Evolutionary conservation across 2,888 invertebrate genomes (phyloP), one percentile per base, ranked within the genome.

Genomic region (Acheta domesticus): DNA sequence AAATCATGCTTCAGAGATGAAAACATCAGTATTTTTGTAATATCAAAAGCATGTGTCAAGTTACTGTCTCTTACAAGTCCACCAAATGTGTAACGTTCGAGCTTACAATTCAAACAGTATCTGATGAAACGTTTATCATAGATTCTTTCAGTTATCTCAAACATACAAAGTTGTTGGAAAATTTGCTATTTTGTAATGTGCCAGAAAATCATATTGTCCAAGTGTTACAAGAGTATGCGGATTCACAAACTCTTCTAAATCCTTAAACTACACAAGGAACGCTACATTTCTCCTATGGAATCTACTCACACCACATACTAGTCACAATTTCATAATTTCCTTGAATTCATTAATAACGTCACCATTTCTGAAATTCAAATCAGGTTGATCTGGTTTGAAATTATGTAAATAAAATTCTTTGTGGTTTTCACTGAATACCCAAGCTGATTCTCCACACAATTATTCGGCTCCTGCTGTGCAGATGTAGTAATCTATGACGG

Each of bases 361-460:
- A 0, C 89, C 87, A 84, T 95, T 93, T 80, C 91, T 89, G 89
- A 93, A 95, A 88, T 96, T 95, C 8, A 98, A 89, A 85, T 96
- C 96, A 0, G 96, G 94, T 84, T 92, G 91, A 20, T 89, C 88
- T 1, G 85, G 86, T 0, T 89, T 89, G 84, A 93, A 93, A 84
- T 94, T 94, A 81, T 95, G 94, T 78, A 96, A 90, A 86, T 96
- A 96, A 87, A 89, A 96, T 85, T 93, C 90, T 48, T 89, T 85
- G 80, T 94, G 90, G 1, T 84, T 84, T 0, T 87, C 87, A 80
- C 91, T 92, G 87, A 89, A 93, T 73, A 87, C 87, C 96, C 96
- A 96, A 0, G 94, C 93, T 0, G 93, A 88, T 14, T 88, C 89
- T 81, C 89, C 89, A 83, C 88, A 88, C 5, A 95, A 85, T 93